phyloP scores from a whole-genome alignment of 2,113 vertebrate genomes.

The Ameiurus melas region DNA sequence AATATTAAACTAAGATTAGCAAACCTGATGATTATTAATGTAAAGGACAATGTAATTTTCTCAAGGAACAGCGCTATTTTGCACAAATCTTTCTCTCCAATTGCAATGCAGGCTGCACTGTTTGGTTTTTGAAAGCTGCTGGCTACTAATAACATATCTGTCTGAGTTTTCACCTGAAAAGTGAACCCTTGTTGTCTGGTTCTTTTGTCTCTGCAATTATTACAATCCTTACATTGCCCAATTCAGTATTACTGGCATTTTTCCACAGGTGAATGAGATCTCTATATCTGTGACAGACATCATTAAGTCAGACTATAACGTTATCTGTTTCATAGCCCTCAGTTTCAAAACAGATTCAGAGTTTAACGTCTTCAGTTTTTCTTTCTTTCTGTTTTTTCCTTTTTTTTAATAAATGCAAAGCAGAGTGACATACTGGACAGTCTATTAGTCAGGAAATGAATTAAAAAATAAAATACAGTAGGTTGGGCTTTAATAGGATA shows the following conservation, averaged over 20 bases:
- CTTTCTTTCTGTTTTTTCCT: no score
- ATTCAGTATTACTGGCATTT: background rate
- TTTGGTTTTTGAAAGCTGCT: background rate
- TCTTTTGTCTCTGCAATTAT: background rate
- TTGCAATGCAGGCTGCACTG: background rate
- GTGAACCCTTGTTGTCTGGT: background rate
- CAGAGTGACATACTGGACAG: background rate
- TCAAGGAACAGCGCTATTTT: background rate
- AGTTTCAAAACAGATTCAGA: background rate
- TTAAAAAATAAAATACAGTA: background rate
- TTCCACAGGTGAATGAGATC: background rate
- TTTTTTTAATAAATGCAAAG: background rate
- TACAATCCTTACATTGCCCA: background rate
- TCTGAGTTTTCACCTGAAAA: background rate
- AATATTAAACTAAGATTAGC: background rate
- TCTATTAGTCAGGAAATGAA: background rate
- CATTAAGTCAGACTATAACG: background rate
- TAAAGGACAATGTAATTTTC: background rate
- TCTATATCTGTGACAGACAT: background rate
- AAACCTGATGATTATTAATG: background rate
- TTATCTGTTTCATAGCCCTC: background rate
- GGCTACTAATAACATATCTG: background rate
- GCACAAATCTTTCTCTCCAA: background rate
- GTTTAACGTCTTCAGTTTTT: background rate
- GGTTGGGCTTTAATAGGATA: background rate